A percentile compares a stretch with the other conserved stretches of the same genome.
Conservation (phyloP, 2,113 vertebrate species). For the Bos taurus region DNA sequence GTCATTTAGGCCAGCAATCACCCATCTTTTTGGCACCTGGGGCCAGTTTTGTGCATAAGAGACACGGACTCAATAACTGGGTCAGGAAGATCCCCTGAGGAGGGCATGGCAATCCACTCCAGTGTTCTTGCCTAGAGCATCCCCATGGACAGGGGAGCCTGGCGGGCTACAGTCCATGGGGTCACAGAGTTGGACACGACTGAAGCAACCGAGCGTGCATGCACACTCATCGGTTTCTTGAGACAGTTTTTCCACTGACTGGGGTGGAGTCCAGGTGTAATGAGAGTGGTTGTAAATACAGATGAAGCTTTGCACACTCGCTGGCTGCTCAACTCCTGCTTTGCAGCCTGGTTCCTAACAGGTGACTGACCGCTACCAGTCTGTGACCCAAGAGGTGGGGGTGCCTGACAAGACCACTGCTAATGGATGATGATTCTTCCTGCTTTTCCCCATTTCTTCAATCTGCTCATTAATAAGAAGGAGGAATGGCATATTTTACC, state of each 20-base stretch:
- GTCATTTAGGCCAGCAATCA: background rate
- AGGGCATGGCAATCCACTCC: background rate
- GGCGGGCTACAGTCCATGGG: background rate
- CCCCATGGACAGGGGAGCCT: background rate
- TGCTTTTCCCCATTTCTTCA: background rate
- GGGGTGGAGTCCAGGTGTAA: background rate
- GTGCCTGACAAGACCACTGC: background rate
- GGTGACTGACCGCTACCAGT: fast-evolving
- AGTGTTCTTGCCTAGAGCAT: background rate
- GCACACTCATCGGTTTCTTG: background rate
- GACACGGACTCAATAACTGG: background rate
- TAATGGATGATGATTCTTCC: background rate
- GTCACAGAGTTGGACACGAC: background rate
- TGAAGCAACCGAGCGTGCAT: background rate
- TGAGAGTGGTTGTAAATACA: background rate
- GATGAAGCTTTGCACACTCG: background rate
- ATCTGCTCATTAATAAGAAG: background rate
- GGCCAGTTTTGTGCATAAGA: background rate
- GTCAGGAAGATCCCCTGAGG: background rate
- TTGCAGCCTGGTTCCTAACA: background rate
- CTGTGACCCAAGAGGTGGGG: background rate
- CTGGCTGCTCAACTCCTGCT: background rate
- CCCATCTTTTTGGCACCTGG: background rate
- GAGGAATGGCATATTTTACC: background rate
- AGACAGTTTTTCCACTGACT: background rate